Evolutionary conservation across 2,113 vertebrate genomes (phyloP).

Genomic region (Archocentrus centrarchus): DNA sequence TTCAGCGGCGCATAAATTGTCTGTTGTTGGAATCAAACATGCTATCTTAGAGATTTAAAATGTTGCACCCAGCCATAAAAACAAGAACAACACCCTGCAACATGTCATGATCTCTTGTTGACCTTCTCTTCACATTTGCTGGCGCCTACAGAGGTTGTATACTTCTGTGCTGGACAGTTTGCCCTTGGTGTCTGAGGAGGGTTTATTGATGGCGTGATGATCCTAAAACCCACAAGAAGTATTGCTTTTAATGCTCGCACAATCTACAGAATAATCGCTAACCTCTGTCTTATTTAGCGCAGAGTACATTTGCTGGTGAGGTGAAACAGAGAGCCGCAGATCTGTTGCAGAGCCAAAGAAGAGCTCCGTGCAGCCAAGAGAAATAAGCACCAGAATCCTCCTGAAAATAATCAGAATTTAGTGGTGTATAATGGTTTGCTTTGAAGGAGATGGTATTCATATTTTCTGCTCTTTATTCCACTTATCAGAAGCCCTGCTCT

Average conservation of each 20-base stretch:
- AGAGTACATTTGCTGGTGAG: constrained; percentile 46
- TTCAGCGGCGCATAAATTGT: constrained; percentile 30
- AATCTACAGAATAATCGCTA: constrained; percentile 59
- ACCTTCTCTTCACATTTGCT: constrained; percentile 54
- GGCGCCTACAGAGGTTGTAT: constrained; percentile 36
- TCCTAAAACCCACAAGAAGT: constrained; percentile 50
- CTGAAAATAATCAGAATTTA: constrained; percentile 71
- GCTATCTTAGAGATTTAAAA: constrained; percentile 20
- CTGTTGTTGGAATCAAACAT: constrained; percentile 18
- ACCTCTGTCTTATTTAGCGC: constrained; percentile 58
- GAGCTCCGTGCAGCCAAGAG: constrained; percentile 57
- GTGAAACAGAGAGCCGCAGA: constrained; percentile 55
- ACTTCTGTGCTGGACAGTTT: constrained; percentile 18
- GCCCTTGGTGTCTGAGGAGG: constrained; percentile 42
- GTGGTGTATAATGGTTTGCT: constrained; percentile 68
- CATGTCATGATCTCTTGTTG: constrained; percentile 44
- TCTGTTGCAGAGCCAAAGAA: constrained; percentile 50
- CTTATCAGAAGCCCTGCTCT: constrained; percentile 69
- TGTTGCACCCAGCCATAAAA: constrained; percentile 32
- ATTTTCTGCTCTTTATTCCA: constrained; percentile 65
- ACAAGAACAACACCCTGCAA: constrained; percentile 29
- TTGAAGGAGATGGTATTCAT: constrained; percentile 72
- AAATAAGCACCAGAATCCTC: constrained; percentile 65
- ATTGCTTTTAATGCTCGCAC: constrained; percentile 48
- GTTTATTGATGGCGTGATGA: constrained; percentile 53